Evolutionary conservation across 2,797 vertebrate species (phyloP), one percentile per base, ranked within the genome.

Genomic region (Gambelia wislizenii): DNA sequence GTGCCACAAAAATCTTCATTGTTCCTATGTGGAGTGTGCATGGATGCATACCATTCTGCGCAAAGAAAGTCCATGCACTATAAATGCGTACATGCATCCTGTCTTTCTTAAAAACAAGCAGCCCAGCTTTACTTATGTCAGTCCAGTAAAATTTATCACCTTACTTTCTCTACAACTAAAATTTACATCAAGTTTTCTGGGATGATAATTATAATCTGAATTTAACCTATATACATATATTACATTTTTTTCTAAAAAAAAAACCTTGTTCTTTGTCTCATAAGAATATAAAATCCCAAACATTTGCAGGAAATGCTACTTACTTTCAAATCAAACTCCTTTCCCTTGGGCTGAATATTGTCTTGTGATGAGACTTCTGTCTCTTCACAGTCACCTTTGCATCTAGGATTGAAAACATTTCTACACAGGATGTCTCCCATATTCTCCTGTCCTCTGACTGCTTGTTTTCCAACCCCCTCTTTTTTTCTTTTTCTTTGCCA

Each of bases 391-490:
- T 96, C 97, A 93, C 96, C 95, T 94, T 97, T 97, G 95, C 97
- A 96, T 85, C 87, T 91, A 22, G 93, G 86, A 78, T 93, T 94
- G 42, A 93, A 83, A 59, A 95, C 93, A 76, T 95, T 96, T 77
- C 96, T 56, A 91, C 97, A 97, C 91, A 96, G 90, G n/a, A 92
- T 89, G 69, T 96, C 96, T 93, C 98, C 98, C 98, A 98, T 98
- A 80, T 95, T 96, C 91, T 91, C 86, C 91, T 18, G 33, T 90
- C 89, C 92, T 86, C 89, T 14, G 67, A 47, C 72, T 83, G 14
- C 89, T 90, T 49, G 36, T 70, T 75, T 67, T 67, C 5, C 7
- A 91, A 52, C 13, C 42, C 36, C 22, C 85, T 81, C 77, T 91
- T 16, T 78, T 79, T 75, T 84, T 80, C 72, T 89, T 87, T 91